These are phyloP conservation scores for Perca fluviatilis DNA, from an alignment of 2,113 vertebrate genomes.

Conservation along the genomic window DNA sequence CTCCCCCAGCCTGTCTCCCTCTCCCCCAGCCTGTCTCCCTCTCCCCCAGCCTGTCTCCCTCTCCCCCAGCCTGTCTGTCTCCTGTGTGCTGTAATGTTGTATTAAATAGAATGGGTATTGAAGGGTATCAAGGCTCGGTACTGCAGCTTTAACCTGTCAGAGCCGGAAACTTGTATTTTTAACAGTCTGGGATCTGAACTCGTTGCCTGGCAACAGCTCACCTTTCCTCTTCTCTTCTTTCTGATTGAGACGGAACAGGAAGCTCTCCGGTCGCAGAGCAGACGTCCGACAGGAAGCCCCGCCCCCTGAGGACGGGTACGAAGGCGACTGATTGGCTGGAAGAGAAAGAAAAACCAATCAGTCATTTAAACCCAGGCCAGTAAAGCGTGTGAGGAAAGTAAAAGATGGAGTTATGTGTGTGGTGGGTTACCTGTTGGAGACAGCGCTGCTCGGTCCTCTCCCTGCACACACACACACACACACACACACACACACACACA, in stretches of 20 bases:
- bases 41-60: too few relatives aligned
- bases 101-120: too few relatives aligned
- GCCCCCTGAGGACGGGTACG: conserved; percentile 85
- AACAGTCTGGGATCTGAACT: not conserved
- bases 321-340: conserved; percentile 89
- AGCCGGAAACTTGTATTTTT: too few relatives aligned
- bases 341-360: not conserved
- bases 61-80: too few relatives aligned
- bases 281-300: conserved; percentile 83
- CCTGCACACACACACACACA: conserved; percentile 74
- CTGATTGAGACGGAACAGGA: conserved; percentile 90
- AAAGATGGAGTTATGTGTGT: fast-evolving
- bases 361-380: not conserved
- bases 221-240: conserved; percentile 92
- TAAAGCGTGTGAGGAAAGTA: too few relatives aligned
- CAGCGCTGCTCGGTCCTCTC: conserved; percentile 88
- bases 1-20: too few relatives aligned
- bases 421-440: conserved; percentile 87
- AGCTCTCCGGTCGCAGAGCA: conserved; percentile 91
- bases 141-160: too few relatives aligned
- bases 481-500: too few relatives aligned
- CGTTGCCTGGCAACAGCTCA: conserved; percentile 55
- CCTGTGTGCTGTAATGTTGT: too few relatives aligned
- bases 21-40: too few relatives aligned
- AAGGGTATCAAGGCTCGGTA: too few relatives aligned